These are phyloP conservation scores for Blastobasis adustella DNA, from an alignment of 2,888 invertebrate genomes.

Conservation along the genomic window DNA sequence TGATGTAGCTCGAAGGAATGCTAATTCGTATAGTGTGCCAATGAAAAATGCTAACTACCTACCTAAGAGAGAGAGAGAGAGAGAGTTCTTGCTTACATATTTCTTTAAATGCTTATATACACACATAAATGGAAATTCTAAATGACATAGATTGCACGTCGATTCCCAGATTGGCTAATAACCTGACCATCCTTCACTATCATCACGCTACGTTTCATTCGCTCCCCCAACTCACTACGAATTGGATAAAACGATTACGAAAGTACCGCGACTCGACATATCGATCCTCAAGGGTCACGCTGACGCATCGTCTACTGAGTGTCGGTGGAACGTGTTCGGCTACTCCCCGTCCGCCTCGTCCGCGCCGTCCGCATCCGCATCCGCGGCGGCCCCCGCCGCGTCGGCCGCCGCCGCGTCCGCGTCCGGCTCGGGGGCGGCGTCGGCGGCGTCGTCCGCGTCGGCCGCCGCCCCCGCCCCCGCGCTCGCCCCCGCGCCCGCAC, in stretches of 20 bases:
- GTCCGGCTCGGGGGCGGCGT: background rate
- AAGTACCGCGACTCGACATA: background rate
- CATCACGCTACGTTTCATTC: background rate
- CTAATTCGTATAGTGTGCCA: too few species aligned
- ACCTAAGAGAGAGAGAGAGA: too few species aligned
- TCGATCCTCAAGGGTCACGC: constrained; percentile 49
- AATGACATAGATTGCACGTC: too few species aligned
- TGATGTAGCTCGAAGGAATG: too few species aligned
- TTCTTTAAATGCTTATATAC: too few species aligned
- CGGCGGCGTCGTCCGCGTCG: background rate
- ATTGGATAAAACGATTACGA: background rate
- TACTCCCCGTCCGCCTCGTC: constrained; percentile 13
- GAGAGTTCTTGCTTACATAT: too few species aligned
- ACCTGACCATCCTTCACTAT: constrained; percentile 23
- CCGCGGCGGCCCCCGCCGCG: constrained; percentile 15
- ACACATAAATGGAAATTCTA: too few species aligned
- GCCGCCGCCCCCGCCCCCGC: background rate
- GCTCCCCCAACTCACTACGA: background rate
- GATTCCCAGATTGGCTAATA: background rate
- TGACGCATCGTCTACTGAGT: constrained; percentile 70
- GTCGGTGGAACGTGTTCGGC: constrained; percentile 31
- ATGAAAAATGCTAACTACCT: too few species aligned
- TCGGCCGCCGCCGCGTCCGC: background rate
- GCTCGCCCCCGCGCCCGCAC: background rate
- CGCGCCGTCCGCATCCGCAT: constrained; percentile 11